phyloP scores from a whole-genome alignment of 2,888 invertebrate genomes.

The Chymomyza caudatula region DNA sequence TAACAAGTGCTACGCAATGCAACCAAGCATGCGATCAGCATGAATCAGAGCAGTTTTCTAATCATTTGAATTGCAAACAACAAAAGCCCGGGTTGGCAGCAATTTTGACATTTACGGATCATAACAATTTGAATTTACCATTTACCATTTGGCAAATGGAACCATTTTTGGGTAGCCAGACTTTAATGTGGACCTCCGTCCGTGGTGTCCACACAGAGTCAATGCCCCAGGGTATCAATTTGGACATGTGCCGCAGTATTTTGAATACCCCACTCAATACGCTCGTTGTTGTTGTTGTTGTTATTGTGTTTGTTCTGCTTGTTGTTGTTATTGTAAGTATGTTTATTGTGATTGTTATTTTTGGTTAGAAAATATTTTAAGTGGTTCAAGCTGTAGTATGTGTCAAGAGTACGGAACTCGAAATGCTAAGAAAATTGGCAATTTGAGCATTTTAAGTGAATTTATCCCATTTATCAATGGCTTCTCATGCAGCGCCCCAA shows the following conservation, averaged over 20 bases:
- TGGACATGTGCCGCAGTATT: slow-evolving; percentile 66
- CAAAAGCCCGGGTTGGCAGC: slow-evolving; percentile 16
- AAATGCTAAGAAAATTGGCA: slow-evolving; percentile 10
- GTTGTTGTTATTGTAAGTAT: slow-evolving; percentile 17
- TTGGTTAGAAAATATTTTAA: slow-evolving; percentile 57
- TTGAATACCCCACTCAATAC: slow-evolving; percentile 8
- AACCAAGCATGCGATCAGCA: slow-evolving; percentile 11
- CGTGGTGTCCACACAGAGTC: slow-evolving; percentile 1
- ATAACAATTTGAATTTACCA: slow-evolving; percentile 76
- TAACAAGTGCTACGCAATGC: neutral
- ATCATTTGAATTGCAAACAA: slow-evolving; percentile 43
- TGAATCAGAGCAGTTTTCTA: slow-evolving; percentile 13
- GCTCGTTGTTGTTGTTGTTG: slow-evolving; percentile 12
- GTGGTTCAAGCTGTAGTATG: slow-evolving; percentile 47
- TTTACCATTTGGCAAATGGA: slow-evolving; percentile 54
- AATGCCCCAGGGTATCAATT: slow-evolving; percentile 77
- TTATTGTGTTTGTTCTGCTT: too few species aligned
- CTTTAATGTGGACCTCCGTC: neutral
- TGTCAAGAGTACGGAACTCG: too few species aligned
- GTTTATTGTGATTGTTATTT: slow-evolving; percentile 15
- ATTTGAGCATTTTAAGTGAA: neutral
- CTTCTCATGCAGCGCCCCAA: neutral
- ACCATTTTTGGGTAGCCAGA: slow-evolving; percentile 59
- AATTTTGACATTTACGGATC: slow-evolving; percentile 78
- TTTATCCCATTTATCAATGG: too few species aligned